Evolutionary conservation across 37 sponge, comb jelly and placozoan genomes (phyloP).

Genomic region (Corticium candelabrum): DNA sequence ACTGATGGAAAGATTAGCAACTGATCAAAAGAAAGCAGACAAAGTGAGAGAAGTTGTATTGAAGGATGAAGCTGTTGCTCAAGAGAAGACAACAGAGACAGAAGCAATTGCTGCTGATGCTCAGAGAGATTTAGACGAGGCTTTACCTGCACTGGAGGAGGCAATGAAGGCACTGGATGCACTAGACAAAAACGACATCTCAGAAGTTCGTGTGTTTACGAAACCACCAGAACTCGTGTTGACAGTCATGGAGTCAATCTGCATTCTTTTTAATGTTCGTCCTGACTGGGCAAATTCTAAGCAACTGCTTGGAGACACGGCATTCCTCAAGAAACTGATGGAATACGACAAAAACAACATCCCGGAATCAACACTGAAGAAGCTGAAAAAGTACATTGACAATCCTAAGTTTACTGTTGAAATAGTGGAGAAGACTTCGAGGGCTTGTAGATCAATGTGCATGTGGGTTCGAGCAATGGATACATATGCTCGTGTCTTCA

Average conservation of each 20-base stretch:
- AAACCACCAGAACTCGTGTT: constrained; percentile 92
- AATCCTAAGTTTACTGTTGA: constrained; percentile 93
- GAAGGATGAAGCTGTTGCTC: constrained; percentile 88
- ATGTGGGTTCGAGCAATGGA: constrained; percentile 96
- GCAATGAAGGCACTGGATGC: constrained; percentile 94
- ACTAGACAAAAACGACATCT: constrained; percentile 94
- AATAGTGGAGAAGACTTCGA: constrained; percentile 84
- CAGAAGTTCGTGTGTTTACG: constrained; percentile 88
- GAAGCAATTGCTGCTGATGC: constrained; percentile 92
- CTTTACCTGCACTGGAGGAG: constrained; percentile 85
- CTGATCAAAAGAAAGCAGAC: constrained; percentile 85
- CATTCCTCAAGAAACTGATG: constrained; percentile 78
- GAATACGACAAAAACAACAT: constrained; percentile 97
- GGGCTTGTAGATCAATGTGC: constrained; percentile 96
- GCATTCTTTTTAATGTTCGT: constrained; percentile 65
- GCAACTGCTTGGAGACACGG: constrained; percentile 68
- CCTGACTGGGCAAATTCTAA: constrained; percentile 96
- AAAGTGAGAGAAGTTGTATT: constrained; percentile 78
- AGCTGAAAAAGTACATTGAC: constrained; percentile 97
- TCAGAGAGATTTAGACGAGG: constrained; percentile 92
- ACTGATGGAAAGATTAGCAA: constrained; percentile 78
- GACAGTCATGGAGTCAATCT: constrained; percentile 95
- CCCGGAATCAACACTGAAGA: constrained; percentile 72
- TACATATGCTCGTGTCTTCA: constrained; percentile 82
- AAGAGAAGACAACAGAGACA: constrained; percentile 89